Conservation (phyloP, 1,140 invertebrate genomes). For the Physella acuta region DNA sequence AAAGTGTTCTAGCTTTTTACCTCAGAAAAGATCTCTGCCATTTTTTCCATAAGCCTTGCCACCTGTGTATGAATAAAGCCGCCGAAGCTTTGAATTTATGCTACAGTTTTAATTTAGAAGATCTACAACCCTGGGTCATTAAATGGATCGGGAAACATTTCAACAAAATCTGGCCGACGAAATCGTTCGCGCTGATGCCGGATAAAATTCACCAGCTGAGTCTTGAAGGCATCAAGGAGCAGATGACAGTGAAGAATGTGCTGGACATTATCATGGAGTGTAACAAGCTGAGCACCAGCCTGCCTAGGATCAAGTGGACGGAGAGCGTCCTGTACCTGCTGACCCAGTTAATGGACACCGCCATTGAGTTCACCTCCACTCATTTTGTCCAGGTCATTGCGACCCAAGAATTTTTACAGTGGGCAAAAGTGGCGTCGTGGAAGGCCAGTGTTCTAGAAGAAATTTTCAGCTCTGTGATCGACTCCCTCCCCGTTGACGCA, state of each 20-base stretch:
- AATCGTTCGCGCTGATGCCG: constrained; percentile 78
- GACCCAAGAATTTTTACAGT: constrained; percentile 35
- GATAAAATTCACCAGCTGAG: constrained; percentile 79
- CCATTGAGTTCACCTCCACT: constrained; percentile 42
- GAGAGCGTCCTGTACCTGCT: constrained; percentile 42
- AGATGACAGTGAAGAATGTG: constrained; percentile 62
- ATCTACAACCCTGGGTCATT: constrained; percentile 80
- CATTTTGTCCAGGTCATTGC: constrained; percentile 40
- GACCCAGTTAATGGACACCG: constrained; percentile 38
- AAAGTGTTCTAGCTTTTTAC: constrained; percentile 84
- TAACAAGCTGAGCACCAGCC: constrained; percentile 36
- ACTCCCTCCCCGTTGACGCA: constrained; percentile 32
- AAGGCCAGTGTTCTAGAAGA: constrained; percentile 37
- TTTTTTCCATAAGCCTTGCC: constrained; percentile 82
- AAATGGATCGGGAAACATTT: constrained; percentile 84
- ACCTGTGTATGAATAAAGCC: constrained; percentile 75
- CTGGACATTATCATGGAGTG: constrained; percentile 43
- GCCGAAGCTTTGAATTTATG: constrained; percentile 80
- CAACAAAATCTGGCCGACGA: constrained; percentile 81
- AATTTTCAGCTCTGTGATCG: constrained; percentile 37
- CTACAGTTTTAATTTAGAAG: constrained; percentile 81
- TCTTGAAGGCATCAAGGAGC: constrained; percentile 69
- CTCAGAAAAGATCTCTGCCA: constrained; percentile 88
- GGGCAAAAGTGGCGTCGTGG: constrained; percentile 43
- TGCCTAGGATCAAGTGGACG: constrained; percentile 42